These are phyloP conservation scores for Contarinia nasturtii DNA, from an alignment of 1,140 invertebrate species.

Conservation along the genomic window DNA sequence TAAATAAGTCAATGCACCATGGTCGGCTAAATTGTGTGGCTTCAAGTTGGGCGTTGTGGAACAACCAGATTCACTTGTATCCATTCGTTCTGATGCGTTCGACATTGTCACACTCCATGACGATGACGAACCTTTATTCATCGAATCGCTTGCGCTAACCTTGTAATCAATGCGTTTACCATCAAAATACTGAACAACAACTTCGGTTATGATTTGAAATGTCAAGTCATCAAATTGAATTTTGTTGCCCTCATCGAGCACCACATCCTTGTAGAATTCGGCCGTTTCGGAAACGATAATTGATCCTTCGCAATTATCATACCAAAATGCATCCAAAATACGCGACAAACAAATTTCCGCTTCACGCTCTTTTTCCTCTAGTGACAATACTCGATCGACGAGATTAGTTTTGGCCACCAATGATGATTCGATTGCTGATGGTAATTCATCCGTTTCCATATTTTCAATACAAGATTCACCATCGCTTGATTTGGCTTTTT, in stretches of 20 bases:
- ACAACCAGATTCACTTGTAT: not conserved
- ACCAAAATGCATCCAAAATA: slow-evolving; percentile 38
- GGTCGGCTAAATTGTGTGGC: not conserved
- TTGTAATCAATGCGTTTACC: slow-evolving; percentile 27
- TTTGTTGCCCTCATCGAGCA: slow-evolving; percentile 11
- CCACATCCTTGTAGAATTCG: slow-evolving; percentile 16
- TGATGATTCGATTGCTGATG: not conserved
- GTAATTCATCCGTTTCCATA: slow-evolving; percentile 37
- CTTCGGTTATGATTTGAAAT: slow-evolving; percentile 42
- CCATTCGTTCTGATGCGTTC: not conserved
- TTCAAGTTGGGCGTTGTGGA: not conserved
- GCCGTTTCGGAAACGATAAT: slow-evolving; percentile 38
- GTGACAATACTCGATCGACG: slow-evolving; percentile 9
- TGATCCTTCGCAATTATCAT: slow-evolving; percentile 27
- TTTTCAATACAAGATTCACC: slow-evolving; percentile 55
- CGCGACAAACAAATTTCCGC: slow-evolving; percentile 31
- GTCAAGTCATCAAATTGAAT: slow-evolving; percentile 21
- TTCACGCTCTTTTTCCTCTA: slow-evolving; percentile 26
- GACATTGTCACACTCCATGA: slow-evolving; percentile 25
- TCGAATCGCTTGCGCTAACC: slow-evolving; percentile 3
- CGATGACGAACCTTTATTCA: slow-evolving; percentile 21
- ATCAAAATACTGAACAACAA: slow-evolving; percentile 29
- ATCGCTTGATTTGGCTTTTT: slow-evolving; percentile 32
- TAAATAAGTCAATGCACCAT: not conserved
- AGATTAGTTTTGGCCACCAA: not conserved